phyloP scores from a whole-genome alignment of 2,113 vertebrate genomes.

The Hirundichthys speculiger region DNA sequence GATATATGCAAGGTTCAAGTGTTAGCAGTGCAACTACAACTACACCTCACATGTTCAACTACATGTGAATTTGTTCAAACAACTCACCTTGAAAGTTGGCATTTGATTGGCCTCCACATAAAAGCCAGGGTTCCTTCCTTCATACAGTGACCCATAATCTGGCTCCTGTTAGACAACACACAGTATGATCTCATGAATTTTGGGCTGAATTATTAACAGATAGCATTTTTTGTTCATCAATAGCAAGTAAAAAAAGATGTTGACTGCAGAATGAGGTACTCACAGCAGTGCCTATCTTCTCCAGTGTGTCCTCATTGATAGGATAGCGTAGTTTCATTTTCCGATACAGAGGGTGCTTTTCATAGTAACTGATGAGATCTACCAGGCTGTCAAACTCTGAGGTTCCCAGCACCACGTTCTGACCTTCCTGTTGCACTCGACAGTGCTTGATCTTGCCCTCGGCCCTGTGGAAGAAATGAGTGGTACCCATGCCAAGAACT shows the following conservation, averaged over 20 bases:
- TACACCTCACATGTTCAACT: no score
- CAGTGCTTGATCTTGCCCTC: slow-evolving; percentile 99
- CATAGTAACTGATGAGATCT: slow-evolving; percentile 96
- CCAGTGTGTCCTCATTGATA: slow-evolving; percentile 97
- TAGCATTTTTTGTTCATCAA: not conserved
- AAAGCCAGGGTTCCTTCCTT: slow-evolving; percentile 94
- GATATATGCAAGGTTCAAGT: not conserved
- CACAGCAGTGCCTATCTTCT: slow-evolving; percentile 98
- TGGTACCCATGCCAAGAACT: not conserved
- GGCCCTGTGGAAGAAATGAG: slow-evolving; percentile 80
- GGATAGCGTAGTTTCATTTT: slow-evolving; percentile 99
- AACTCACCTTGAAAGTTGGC: slow-evolving; percentile 93
- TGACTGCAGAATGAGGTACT: slow-evolving; percentile 61
- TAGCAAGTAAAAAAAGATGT: not conserved
- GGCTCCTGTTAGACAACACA: slow-evolving; percentile 85
- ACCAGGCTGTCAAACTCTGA: slow-evolving; percentile 97
- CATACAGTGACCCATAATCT: slow-evolving; percentile 94
- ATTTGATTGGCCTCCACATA: slow-evolving; percentile 98
- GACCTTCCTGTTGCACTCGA: slow-evolving; percentile 96
- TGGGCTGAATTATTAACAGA: not conserved
- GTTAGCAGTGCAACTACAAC: not conserved
- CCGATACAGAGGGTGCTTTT: slow-evolving; percentile 95
- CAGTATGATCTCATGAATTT: slow-evolving; percentile 1
- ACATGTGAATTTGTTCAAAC: not conserved
- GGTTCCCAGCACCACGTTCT: slow-evolving; percentile 92